Percentiles rank a stretch among this genome's conserved stretches.
Conservation (phyloP, 2,113 vertebrate genomes). For the Oreotragus oreotragus region DNA sequence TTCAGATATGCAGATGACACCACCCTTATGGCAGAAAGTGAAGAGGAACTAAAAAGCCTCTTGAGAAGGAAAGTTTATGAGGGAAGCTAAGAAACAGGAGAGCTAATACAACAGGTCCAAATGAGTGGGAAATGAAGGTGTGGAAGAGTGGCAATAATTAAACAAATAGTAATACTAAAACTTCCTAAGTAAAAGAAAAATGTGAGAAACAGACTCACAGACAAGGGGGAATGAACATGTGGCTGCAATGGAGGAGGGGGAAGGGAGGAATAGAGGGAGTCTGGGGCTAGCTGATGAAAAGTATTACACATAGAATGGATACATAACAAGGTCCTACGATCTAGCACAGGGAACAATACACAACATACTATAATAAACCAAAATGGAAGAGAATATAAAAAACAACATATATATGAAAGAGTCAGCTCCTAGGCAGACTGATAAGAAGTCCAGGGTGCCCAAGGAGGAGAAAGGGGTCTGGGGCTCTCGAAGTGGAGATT, state of each 20-base stretch:
- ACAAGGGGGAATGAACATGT: background rate
- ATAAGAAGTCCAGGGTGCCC: background rate
- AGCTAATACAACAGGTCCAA: background rate
- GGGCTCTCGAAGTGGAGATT: background rate
- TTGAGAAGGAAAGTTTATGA: background rate
- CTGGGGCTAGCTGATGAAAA: background rate
- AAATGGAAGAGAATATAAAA: background rate
- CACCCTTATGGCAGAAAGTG: no score
- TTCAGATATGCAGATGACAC: no score
- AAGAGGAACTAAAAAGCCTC: no score
- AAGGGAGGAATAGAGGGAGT: background rate
- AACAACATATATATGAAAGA: background rate
- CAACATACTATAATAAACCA: background rate
- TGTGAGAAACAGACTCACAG: background rate
- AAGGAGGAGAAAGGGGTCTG: background rate
- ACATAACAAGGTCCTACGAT: rapidly evolving
- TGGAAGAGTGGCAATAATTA: background rate
- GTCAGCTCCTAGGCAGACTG: background rate
- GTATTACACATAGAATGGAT: background rate
- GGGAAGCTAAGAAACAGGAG: background rate
- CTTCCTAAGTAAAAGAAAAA: background rate
- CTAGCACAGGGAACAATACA: background rate
- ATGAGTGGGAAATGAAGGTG: background rate
- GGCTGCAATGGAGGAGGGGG: rapidly evolving
- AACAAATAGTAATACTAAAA: background rate